Percentiles rank a stretch among this genome's conserved stretches.
phyloP scores from a whole-genome alignment of 1,140 invertebrate genomes.

The Drosophila baimaii region DNA sequence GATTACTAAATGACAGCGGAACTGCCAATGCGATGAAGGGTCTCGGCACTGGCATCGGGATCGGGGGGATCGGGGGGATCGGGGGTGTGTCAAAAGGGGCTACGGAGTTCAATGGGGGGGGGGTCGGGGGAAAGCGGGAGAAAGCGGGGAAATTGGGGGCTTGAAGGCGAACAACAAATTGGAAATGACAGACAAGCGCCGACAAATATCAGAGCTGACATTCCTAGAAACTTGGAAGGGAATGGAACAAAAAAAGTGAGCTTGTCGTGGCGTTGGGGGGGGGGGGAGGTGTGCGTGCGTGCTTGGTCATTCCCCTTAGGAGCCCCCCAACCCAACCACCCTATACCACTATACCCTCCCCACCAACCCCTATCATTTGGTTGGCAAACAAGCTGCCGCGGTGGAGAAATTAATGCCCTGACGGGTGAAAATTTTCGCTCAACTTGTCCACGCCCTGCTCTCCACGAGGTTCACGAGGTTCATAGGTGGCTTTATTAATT shows the following conservation, averaged over 20 bases:
- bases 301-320: conserved; percentile 44
- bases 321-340: neutral
- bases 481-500: conserved; percentile 25
- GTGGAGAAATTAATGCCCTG: conserved; percentile 5
- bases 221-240: conserved; percentile 35
- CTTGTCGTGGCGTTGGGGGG: neutral
- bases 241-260: conserved; percentile 13
- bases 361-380: conserved; percentile 26
- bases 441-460: conserved; percentile 17
- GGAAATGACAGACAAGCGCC: conserved; percentile 76
- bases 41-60: neutral
- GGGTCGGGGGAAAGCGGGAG: too few species aligned
- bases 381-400: conserved; percentile 25
- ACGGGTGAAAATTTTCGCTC: conserved; percentile 31
- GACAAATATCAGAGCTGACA: conserved; percentile 70
- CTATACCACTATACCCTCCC: neutral
- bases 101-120: neutral
- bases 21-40: conserved; percentile 59
- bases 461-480: neutral
- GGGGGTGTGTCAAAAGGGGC: conserved; percentile 1
- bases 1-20: conserved; percentile 74
- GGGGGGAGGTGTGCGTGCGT: conserved; percentile 16
- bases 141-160: neutral
- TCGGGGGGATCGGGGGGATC: neutral
- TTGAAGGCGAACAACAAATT: conserved; percentile 59